Conservation (phyloP, 2,113 vertebrate genomes). For the Onychostruthus taczanowskii region DNA sequence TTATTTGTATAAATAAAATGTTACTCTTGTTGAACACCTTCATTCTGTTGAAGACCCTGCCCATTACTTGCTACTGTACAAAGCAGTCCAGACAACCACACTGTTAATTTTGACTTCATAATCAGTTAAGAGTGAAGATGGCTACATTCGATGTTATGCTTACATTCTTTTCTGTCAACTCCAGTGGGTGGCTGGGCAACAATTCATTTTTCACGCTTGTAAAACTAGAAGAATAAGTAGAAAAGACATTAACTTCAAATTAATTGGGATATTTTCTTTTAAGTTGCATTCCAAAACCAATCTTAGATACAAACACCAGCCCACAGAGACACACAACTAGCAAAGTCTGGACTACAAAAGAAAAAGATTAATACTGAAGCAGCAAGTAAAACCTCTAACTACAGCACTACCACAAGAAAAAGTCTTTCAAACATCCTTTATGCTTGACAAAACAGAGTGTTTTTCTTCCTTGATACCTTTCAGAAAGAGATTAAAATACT, state of each 20-base stretch:
- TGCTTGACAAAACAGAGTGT: not conserved
- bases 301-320: not conserved
- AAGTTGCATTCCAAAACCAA: not conserved
- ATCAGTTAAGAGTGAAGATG: not conserved
- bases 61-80: not conserved
- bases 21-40: not conserved
- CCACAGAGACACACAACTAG: not conserved
- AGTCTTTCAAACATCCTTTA: not conserved
- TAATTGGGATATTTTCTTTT: not conserved
- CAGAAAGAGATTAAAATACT: not conserved
- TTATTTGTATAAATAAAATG: not conserved
- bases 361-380: not conserved
- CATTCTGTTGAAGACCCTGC: not conserved
- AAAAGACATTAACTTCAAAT: not conserved
- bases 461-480: not conserved
- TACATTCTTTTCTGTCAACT: slow-evolving; percentile 93
- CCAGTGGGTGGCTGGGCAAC: slow-evolving; percentile 89
- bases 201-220: slow-evolving; percentile 90
- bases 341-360: not conserved
- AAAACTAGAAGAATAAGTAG: slow-evolving; percentile 76
- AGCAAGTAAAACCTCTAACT: not conserved
- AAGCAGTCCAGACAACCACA: not conserved
- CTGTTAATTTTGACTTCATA: fast-evolving
- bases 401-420: not conserved
- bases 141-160: slow-evolving; percentile 61